Evolutionary conservation across 2,888 invertebrate species (phyloP).

Genomic region (Petrolisthes cinctipes): DNA sequence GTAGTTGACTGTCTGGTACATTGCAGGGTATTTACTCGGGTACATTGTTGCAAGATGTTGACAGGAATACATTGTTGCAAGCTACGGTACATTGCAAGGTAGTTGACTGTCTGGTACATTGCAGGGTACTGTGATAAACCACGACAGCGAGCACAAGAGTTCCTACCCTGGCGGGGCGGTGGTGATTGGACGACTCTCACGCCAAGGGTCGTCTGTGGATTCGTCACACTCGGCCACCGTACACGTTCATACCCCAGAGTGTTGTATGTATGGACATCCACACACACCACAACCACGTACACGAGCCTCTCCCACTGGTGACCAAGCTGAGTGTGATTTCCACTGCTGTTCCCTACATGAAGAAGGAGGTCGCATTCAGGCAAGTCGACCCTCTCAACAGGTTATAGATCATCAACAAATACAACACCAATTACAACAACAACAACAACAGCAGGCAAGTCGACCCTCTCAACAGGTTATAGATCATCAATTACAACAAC

Average conservation of each 20-base stretch:
- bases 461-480: too few relatives aligned
- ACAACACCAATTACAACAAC: constrained; percentile 28
- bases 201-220: constrained; percentile 77
- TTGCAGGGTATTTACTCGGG: too few relatives aligned
- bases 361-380: constrained; percentile 78
- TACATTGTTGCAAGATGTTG: too few relatives aligned
- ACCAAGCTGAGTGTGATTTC: constrained; percentile 86
- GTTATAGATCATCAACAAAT: too few relatives aligned
- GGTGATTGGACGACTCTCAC: constrained; percentile 70
- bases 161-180: constrained; percentile 60
- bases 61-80: too few relatives aligned
- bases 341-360: constrained; percentile 95
- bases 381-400: too few relatives aligned
- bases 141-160: constrained; percentile 64
- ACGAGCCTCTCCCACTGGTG: constrained; percentile 65
- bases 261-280: constrained; percentile 75
- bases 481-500: too few relatives aligned
- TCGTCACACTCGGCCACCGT: constrained; percentile 79
- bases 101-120: constrained; percentile 39
- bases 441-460: constrained; percentile 40
- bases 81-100: constrained; percentile 7
- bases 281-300: constrained; percentile 70
- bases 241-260: constrained; percentile 87
- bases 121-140: constrained; percentile 65
- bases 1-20: too few relatives aligned